Evolutionary conservation across 2,888 invertebrate species (phyloP).

Genomic region (Dicycla oo): DNA sequence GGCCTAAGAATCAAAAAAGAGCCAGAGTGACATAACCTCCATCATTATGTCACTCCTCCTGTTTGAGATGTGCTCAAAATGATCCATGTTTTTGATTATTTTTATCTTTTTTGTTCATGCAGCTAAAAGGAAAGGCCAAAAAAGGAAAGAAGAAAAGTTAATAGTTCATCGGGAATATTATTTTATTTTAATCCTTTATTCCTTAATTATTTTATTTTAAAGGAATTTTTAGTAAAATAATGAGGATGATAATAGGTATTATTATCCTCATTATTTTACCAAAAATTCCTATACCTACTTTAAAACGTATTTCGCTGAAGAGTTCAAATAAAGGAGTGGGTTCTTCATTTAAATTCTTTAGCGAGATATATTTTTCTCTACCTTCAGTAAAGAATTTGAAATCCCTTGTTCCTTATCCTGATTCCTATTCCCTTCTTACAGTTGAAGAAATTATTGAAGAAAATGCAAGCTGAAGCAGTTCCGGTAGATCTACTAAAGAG

Average conservation of each 20-base stretch:
- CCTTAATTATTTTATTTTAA: too few species aligned
- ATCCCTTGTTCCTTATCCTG: conserved; percentile 58
- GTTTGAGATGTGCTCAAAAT: background rate
- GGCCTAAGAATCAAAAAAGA: background rate
- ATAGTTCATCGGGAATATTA: conserved; percentile 30
- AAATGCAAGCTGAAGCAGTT: conserved; percentile 73
- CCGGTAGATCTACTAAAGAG: conserved; percentile 53
- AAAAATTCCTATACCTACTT: background rate
- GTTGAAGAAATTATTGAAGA: conserved; percentile 80
- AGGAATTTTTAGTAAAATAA: too few species aligned
- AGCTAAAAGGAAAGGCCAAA: conserved; percentile 85
- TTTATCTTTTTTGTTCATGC: conserved; percentile 66
- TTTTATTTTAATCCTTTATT: conserved; percentile 23
- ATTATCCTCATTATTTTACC: background rate
- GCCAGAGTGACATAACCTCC: background rate
- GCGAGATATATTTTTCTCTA: background rate
- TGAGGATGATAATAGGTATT: too few species aligned
- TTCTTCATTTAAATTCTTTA: background rate
- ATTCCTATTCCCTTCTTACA: conserved; percentile 63
- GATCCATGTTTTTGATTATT: background rate
- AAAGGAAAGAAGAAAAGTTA: conserved; percentile 86
- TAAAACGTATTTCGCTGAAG: too few species aligned
- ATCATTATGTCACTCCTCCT: background rate
- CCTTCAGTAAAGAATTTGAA: background rate
- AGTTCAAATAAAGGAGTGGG: too few species aligned